A percentile compares a stretch with the other conserved stretches of the same genome.
Evolutionary conservation across 1,140 invertebrate genomes (phyloP).

Genomic region (Radopholus similis): DNA sequence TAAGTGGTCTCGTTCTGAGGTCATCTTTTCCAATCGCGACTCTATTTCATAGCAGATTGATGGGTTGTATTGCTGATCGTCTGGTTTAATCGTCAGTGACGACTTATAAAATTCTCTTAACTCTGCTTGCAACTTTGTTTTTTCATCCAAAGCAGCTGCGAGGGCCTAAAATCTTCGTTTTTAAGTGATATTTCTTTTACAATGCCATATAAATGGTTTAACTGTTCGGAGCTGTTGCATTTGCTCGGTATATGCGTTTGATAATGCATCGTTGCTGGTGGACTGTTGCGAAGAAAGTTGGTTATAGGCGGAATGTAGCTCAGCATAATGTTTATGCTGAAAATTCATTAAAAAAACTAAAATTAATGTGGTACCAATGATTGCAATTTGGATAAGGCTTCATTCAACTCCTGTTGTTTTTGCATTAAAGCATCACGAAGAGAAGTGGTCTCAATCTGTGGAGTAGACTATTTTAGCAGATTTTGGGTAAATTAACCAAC

Average conservation of each 20-base stretch:
- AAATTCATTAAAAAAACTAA: neutral
- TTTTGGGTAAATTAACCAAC: neutral
- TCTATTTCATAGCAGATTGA: neutral
- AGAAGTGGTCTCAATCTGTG: neutral
- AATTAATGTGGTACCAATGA: neutral
- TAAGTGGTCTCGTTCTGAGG: conserved; percentile 22
- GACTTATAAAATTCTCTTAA: conserved; percentile 27
- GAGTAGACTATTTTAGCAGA: neutral
- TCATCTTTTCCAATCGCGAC: conserved; percentile 8
- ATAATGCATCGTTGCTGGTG: neutral
- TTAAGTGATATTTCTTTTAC: conserved; percentile 17
- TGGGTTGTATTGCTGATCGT: conserved; percentile 12
- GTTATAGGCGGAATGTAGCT: conserved; percentile 39
- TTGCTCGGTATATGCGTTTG: conserved; percentile 24
- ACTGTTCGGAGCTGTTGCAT: conserved; percentile 43
- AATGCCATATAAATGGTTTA: no score
- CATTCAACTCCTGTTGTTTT: conserved; percentile 12
- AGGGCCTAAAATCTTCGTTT: conserved; percentile 26
- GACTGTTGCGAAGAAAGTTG: conserved; percentile 8
- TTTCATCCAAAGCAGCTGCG: conserved; percentile 40
- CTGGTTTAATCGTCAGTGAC: no score
- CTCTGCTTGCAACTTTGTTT: conserved; percentile 40
- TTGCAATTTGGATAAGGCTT: conserved; percentile 14
- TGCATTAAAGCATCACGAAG: neutral
- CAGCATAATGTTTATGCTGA: conserved; percentile 45